Conservation (phyloP, 2,888 invertebrate genomes). For the Brenthis daphne region DNA sequence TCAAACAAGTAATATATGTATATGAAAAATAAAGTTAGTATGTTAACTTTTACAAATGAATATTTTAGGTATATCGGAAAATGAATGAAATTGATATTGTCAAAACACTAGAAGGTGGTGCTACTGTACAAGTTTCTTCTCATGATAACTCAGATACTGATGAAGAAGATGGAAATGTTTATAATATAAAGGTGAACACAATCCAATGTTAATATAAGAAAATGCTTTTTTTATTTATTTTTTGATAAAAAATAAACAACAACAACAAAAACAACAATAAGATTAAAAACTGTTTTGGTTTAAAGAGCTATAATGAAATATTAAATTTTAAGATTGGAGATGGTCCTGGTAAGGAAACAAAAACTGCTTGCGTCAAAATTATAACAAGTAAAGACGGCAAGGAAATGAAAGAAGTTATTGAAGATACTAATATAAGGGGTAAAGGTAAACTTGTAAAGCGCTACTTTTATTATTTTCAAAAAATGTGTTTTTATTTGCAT, state of each 20-base stretch:
- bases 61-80: slow-evolving; percentile 43
- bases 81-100: slow-evolving; percentile 48
- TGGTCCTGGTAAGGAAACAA: slow-evolving; percentile 56
- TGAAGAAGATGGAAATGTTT: slow-evolving; percentile 65
- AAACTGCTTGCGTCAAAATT: slow-evolving; percentile 60
- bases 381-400: slow-evolving; percentile 52
- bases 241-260: no score
- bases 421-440: slow-evolving; percentile 26
- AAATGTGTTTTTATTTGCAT: slow-evolving; percentile 34
- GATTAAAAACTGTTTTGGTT: no score
- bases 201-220: neutral
- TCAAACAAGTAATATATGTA: no score
- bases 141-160: slow-evolving; percentile 65
- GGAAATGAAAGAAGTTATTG: slow-evolving; percentile 37
- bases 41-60: slow-evolving; percentile 2
- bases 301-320: slow-evolving; percentile 18
- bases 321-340: slow-evolving; percentile 57
- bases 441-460: slow-evolving; percentile 40
- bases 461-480: slow-evolving; percentile 24
- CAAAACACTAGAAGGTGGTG: slow-evolving; percentile 63
- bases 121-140: slow-evolving; percentile 68
- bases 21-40: neutral
- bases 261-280: no score
- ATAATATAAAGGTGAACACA: slow-evolving; percentile 62
- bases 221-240: neutral